Evolutionary conservation across 2,113 vertebrate species (phyloP).

Genomic region (Phalacrocorax brasilianus): DNA sequence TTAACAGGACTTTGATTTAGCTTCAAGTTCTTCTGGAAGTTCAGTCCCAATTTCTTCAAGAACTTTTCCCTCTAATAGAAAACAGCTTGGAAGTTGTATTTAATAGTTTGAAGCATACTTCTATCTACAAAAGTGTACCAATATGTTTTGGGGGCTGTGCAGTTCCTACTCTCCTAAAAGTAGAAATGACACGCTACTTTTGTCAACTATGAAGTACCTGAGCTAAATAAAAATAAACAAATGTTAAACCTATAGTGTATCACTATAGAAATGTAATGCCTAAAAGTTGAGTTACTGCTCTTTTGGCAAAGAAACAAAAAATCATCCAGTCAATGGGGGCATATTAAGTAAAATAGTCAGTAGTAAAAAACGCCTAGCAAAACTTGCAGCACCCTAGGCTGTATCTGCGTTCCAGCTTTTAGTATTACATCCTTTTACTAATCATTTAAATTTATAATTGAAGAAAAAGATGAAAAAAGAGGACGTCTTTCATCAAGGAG

Average conservation of each 20-base stretch:
- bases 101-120: neutral
- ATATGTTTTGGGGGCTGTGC: fast-evolving
- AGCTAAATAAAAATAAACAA: neutral
- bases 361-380: neutral
- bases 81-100: neutral
- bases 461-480: neutral
- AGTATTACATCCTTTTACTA: neutral
- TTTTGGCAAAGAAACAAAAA: neutral
- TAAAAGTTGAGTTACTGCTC: neutral
- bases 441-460: neutral
- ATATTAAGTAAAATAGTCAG: neutral
- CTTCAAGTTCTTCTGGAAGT: neutral
- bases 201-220: neutral
- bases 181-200: neutral
- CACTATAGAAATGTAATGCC: neutral
- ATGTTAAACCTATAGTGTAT: neutral
- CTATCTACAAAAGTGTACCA: neutral
- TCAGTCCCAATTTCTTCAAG: neutral
- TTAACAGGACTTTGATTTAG: neutral
- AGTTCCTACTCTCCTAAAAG: neutral
- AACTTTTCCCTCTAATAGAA: neutral
- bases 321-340: neutral
- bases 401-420: neutral
- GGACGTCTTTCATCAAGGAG: neutral
- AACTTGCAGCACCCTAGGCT: neutral